Percentiles rank a stretch among this genome's conserved stretches.
These are phyloP conservation scores for Aphrophora alni DNA, from an alignment of 2,888 invertebrate genomes.

Conservation along the genomic window DNA sequence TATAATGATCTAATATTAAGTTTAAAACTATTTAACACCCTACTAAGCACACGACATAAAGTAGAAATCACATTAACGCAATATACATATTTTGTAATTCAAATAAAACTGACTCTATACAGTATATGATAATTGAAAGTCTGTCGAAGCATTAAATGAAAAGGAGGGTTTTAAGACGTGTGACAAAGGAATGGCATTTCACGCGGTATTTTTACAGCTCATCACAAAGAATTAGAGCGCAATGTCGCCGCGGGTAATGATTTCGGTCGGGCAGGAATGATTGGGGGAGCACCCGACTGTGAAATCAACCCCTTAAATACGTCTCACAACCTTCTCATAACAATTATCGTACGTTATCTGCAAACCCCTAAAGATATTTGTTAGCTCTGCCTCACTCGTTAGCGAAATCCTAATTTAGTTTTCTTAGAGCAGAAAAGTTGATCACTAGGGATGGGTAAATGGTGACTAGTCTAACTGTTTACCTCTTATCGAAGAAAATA, in stretches of 20 bases:
- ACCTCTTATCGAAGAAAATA: too few relatives aligned
- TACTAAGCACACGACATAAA: too few relatives aligned
- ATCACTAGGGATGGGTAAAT: too few relatives aligned
- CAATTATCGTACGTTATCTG: constrained; percentile 9
- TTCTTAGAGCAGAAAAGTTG: too few relatives aligned
- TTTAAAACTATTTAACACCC: not conserved
- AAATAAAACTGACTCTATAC: not conserved
- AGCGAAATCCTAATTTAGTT: not conserved
- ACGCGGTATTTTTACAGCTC: constrained; percentile 2
- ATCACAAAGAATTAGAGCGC: constrained; percentile 5
- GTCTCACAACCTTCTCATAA: constrained; percentile 6
- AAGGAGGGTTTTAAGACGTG: not conserved
- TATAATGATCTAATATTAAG: too few relatives aligned
- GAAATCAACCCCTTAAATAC: constrained; percentile 36
- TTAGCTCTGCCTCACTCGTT: not conserved
- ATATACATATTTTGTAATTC: not conserved
- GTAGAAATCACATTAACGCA: too few relatives aligned
- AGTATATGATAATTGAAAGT: not conserved
- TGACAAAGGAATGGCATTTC: not conserved
- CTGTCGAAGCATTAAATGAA: not conserved
- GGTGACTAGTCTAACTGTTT: too few relatives aligned
- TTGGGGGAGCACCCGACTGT: constrained; percentile 18
- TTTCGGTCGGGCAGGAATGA: constrained; percentile 6
- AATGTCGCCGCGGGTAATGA: constrained; percentile 6
- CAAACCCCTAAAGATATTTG: constrained; percentile 1